Evolutionary conservation across 1,140 invertebrate species (phyloP).

Genomic region (Pseudomyrmex gracilis): DNA sequence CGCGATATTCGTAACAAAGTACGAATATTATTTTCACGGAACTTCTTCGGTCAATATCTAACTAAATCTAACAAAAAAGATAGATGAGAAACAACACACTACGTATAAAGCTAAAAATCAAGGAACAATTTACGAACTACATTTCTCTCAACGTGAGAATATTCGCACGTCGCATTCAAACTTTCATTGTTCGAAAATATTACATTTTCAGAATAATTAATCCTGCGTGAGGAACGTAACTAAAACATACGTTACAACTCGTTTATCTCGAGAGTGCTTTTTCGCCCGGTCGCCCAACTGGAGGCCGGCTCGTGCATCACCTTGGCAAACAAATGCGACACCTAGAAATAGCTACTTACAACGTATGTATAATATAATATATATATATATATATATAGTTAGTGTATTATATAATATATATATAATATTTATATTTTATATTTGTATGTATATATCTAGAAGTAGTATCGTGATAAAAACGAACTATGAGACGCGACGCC

Average conservation of each 20-base stretch:
- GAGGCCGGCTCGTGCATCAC: slow-evolving; percentile 67
- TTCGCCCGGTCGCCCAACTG: slow-evolving; percentile 51
- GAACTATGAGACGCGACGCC: slow-evolving; percentile 78
- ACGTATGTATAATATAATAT: slow-evolving; percentile 72
- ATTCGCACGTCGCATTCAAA: no score
- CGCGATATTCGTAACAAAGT: background rate
- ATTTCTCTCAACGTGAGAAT: no score
- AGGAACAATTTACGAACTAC: background rate
- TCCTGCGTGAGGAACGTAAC: background rate
- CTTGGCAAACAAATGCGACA: slow-evolving; percentile 75
- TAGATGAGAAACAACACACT: slow-evolving; percentile 3
- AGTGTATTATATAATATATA: slow-evolving; percentile 57
- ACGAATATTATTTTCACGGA: background rate
- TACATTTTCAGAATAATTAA: no score
- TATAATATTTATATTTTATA: slow-evolving; percentile 64
- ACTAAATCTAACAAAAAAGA: slow-evolving; percentile 5
- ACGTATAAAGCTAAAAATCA: background rate
- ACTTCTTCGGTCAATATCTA: no score
- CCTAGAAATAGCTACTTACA: slow-evolving; percentile 76
- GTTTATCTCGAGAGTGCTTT: background rate
- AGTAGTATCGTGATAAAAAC: slow-evolving; percentile 83
- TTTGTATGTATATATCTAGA: slow-evolving; percentile 73
- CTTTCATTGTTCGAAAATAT: no score
- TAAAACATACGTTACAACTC: no score
- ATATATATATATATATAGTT: slow-evolving; percentile 69